Evolutionary conservation across 2,797 vertebrate genomes (phyloP), one percentile per base, ranked within the genome.

Genomic region (Antennarius maculatus): DNA sequence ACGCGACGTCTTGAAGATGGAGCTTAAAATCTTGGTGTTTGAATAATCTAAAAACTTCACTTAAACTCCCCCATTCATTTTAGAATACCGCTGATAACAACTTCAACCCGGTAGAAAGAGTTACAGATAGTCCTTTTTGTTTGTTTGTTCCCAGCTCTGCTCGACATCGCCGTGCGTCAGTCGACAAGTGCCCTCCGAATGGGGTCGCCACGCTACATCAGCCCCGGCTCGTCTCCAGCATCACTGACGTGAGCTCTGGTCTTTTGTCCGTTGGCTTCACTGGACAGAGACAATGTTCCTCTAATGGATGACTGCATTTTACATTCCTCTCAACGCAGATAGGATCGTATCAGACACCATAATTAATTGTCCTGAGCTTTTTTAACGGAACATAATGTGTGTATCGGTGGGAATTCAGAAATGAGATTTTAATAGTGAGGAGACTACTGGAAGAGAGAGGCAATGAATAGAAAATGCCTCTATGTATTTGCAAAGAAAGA

Each of bases 191-290:
- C 64, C 83, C 86, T 77, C 79, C 62, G 69, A 79, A 55, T 76
- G 6, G 69, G 86, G 86, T 89, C 82, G 61, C 73, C 86, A 87
- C 68, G 69, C 75, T 79, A 81, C 82, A 84, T 85, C 85, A 79
- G 79, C 80, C 87, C 54, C 75, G 54, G 69, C 85, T 86, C 80
- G 74, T 82, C 81, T 79, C 66, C 67, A 76, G 69, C 53, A 76
- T 76, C 69, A 73, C 69, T 70, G 70, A 77, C 77, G 69, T 51
- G 58, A 63, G 63, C 62, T 69, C 69, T 41, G 73, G 73, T 83
- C 56, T 17, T 69, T 66, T 31, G 15, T 61, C 68, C 55, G 31
- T n/a, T 52, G 42, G 61, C 73, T 53, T 50, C 69, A 11, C 18
- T 50, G 46, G 54, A 56, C 59, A 53, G 65, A 69, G 69, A 74